Conservation (phyloP, 2,888 invertebrate species). For the Hypomecis atomaria region DNA sequence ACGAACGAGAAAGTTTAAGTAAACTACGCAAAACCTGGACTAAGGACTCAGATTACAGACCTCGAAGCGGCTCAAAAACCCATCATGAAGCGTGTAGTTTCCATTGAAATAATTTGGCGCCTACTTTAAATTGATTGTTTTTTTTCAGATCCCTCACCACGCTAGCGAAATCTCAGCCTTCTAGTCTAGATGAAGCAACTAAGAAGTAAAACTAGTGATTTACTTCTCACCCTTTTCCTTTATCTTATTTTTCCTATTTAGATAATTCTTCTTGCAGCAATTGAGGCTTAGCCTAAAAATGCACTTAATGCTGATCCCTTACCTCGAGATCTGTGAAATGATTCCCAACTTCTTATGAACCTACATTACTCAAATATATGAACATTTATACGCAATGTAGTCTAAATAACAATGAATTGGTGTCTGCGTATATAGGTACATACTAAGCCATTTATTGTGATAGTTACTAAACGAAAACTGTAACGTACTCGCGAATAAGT, state of each 20-base stretch:
- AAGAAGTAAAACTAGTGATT: conserved; percentile 63
- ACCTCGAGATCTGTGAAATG: background rate
- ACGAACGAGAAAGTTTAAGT: too few relatives aligned
- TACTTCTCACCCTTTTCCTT: conserved; percentile 15
- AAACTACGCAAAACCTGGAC: too few relatives aligned
- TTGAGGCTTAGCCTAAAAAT: conserved; percentile 44
- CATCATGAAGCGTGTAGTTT: conserved; percentile 8
- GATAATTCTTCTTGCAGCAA: conserved; percentile 40
- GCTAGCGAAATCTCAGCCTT: conserved; percentile 74
- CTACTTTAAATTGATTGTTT: conserved; percentile 24
- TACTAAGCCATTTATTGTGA: conserved; percentile 48
- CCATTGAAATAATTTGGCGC: conserved; percentile 1
- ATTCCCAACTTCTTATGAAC: background rate
- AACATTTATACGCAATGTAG: conserved; percentile 38
- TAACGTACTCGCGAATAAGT: conserved; percentile 45
- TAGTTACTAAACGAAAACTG: conserved; percentile 48
- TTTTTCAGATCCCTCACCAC: conserved; percentile 77
- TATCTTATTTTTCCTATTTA: conserved; percentile 20
- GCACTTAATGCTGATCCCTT: conserved; percentile 22
- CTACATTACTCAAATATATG: conserved; percentile 1
- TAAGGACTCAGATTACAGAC: too few relatives aligned
- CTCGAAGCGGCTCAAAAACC: too few relatives aligned
- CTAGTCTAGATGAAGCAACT: conserved; percentile 66
- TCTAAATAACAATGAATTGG: conserved; percentile 29
- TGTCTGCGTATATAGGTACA: conserved; percentile 36